A percentile compares a stretch with the other conserved stretches of the same genome.
phyloP scores from a whole-genome alignment of 1,140 invertebrate species.

The Aphaenogaster ashmeadi region DNA sequence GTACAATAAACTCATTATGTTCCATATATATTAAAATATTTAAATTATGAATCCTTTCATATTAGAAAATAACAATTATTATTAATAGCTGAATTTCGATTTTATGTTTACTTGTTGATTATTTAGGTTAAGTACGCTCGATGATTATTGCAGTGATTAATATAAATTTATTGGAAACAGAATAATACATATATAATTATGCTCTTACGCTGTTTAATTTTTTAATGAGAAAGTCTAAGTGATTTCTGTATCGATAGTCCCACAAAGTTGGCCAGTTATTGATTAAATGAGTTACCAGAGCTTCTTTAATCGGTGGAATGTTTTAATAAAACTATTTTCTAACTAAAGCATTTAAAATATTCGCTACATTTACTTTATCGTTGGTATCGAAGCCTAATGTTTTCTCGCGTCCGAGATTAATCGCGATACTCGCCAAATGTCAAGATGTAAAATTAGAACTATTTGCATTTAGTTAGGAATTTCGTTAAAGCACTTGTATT shows the following conservation, averaged over 20 bases:
- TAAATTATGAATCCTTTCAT: background rate
- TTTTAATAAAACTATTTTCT: background rate
- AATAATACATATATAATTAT: background rate
- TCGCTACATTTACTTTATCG: background rate
- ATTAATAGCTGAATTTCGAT: background rate
- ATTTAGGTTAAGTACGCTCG: slow-evolving; percentile 3
- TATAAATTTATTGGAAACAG: background rate
- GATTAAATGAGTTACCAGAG: background rate
- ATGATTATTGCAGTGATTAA: slow-evolving; percentile 13
- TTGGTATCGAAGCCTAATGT: background rate
- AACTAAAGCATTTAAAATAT: background rate
- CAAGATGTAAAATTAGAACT: background rate
- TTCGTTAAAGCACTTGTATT: background rate
- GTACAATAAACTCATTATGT: background rate
- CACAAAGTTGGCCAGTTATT: background rate
- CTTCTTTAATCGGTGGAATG: background rate
- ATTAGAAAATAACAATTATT: background rate
- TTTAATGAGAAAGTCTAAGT: background rate
- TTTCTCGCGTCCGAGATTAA: background rate
- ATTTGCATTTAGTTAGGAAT: background rate
- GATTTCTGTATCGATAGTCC: background rate
- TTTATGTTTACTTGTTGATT: background rate
- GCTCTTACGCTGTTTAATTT: background rate
- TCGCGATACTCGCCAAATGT: background rate
- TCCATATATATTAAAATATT: background rate